A percentile compares a stretch with the other conserved stretches of the same genome.
These are phyloP conservation scores for Molossus molossus DNA, from an alignment of 2,797 vertebrate genomes.

Conservation along the genomic window DNA sequence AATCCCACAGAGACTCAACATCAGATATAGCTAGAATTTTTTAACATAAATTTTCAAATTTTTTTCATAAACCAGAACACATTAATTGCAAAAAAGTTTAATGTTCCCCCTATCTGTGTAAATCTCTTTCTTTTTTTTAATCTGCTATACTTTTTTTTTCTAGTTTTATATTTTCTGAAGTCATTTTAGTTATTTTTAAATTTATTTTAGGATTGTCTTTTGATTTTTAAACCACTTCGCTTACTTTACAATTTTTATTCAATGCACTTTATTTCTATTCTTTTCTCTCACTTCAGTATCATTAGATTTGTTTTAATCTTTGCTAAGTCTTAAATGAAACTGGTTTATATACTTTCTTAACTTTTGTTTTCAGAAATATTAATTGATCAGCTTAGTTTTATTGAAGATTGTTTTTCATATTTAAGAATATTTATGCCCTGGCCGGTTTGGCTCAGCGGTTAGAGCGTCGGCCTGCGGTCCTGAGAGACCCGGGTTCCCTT, in stretches of 20 bases:
- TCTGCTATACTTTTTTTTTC: neutral
- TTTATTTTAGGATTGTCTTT: neutral
- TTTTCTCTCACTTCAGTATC: neutral
- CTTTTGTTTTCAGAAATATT: neutral
- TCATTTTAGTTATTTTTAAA: neutral
- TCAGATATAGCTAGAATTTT: neutral
- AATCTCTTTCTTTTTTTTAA: neutral
- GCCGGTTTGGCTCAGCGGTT: no score
- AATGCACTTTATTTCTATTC: neutral
- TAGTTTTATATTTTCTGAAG: neutral
- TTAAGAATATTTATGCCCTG: conserved; percentile 21
- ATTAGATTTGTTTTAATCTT: neutral
- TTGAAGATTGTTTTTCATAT: neutral
- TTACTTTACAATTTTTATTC: neutral
- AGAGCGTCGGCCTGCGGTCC: no score
- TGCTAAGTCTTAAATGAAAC: neutral
- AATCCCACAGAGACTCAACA: neutral
- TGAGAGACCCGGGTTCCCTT: no score
- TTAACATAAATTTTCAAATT: neutral
- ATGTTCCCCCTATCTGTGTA: neutral
- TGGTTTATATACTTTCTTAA: neutral
- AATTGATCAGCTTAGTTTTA: neutral
- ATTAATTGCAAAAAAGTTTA: neutral
- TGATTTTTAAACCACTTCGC: neutral
- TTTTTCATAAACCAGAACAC: neutral